A percentile compares a stretch with the other conserved stretches of the same genome.
phyloP scores from a whole-genome alignment of 2,797 vertebrate genomes.

The Poecile montanus region DNA sequence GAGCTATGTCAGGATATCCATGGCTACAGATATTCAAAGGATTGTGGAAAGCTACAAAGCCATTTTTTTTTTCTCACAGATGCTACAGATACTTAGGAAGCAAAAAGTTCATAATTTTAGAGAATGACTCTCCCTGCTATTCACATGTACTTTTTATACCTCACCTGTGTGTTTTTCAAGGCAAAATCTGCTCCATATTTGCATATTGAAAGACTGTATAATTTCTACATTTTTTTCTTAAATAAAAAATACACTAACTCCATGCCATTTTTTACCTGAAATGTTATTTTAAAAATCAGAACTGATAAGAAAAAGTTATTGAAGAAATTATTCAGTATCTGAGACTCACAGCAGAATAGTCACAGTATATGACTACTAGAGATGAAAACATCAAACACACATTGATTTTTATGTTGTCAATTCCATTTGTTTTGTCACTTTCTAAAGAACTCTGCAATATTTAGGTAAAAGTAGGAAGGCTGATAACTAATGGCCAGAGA shows the following conservation, averaged over 20 bases:
- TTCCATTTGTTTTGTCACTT: conserved; percentile 71
- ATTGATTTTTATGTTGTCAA: conserved; percentile 63
- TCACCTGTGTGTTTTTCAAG: not conserved
- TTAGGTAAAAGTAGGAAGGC: conserved; percentile 9
- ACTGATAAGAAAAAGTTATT: not conserved
- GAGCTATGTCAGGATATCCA: not conserved
- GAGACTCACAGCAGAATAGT: conserved; percentile 34
- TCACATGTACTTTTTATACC: not conserved
- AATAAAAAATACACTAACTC: not conserved
- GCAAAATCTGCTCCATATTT: conserved; percentile 9
- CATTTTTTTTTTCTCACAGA: not conserved
- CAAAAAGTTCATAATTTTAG: not conserved
- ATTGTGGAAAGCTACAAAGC: not conserved
- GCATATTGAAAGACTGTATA: not conserved
- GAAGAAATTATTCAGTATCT: not conserved
- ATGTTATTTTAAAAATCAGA: not conserved
- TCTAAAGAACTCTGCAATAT: conserved; percentile 12
- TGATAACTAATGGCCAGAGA: conserved; percentile 42
- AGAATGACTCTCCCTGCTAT: not conserved
- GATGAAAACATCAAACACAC: conserved; percentile 77
- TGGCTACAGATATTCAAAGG: not conserved
- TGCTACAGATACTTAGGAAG: not conserved
- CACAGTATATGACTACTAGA: conserved; percentile 57
- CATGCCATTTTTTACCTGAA: not conserved
- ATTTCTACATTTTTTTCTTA: not conserved